phyloP scores from a whole-genome alignment of 2,797 vertebrate genomes.

The Kryptolebias ocellatus region DNA sequence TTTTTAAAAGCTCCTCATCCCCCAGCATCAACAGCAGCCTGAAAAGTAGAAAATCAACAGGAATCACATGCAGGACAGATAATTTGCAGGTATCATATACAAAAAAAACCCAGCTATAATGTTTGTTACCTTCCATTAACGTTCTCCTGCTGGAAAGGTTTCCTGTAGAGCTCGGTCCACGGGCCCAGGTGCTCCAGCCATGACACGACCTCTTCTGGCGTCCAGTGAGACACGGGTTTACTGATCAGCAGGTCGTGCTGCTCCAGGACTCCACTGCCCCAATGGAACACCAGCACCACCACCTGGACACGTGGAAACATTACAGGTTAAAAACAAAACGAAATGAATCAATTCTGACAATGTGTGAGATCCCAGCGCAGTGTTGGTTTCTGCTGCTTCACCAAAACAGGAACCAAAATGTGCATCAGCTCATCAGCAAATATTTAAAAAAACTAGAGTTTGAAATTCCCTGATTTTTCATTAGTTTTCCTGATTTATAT shows the following conservation, averaged over 20 bases:
- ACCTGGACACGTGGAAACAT: slow-evolving; percentile 79
- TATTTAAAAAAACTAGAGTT: no score
- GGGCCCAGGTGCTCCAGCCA: slow-evolving; percentile 92
- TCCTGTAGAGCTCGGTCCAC: slow-evolving; percentile 89
- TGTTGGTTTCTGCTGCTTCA: not conserved
- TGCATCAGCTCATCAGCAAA: not conserved
- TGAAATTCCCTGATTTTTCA: no score
- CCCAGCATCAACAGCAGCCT: slow-evolving; percentile 90
- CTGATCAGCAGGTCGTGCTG: slow-evolving; percentile 86
- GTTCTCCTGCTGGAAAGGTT: slow-evolving; percentile 86
- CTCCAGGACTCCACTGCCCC: slow-evolving; percentile 88
- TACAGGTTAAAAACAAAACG: not conserved
- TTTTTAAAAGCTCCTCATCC: slow-evolving; percentile 87
- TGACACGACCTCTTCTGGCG: slow-evolving; percentile 86
- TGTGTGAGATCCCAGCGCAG: not conserved
- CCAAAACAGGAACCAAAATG: not conserved
- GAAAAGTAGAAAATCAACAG: slow-evolving; percentile 13
- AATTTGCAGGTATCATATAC: not conserved
- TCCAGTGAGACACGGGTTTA: slow-evolving; percentile 90
- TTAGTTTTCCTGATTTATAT: no score
- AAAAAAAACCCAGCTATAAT: no score
- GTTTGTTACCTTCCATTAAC: slow-evolving; percentile 90
- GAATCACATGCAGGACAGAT: not conserved
- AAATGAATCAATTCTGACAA: not conserved
- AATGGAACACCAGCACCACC: slow-evolving; percentile 91